phyloP scores from a whole-genome alignment of 2,888 invertebrate species.

The Ptycholaimellus sp. region DNA sequence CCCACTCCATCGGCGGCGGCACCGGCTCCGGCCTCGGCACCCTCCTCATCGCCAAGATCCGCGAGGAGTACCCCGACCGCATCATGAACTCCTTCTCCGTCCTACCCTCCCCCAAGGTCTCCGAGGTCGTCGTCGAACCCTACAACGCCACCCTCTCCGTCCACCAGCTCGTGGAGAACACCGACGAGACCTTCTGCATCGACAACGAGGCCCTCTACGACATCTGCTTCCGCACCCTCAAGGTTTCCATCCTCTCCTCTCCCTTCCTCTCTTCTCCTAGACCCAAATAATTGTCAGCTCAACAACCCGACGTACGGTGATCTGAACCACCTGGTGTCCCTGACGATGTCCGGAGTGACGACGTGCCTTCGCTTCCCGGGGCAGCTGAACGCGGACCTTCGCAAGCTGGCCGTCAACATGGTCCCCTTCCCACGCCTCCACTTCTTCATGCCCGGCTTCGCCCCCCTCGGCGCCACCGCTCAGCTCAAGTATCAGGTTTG shows the following conservation, averaged over 20 bases:
- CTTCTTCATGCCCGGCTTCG: constrained; percentile 44
- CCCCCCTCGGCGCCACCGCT: constrained; percentile 67
- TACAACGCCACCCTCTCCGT: constrained; percentile 34
- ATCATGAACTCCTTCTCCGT: constrained; percentile 92
- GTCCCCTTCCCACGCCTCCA: constrained; percentile 63
- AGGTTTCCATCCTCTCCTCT: constrained; percentile 34
- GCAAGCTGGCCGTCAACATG: constrained; percentile 56
- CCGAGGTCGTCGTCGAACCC: constrained; percentile 14
- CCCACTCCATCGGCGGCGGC: constrained; percentile 56
- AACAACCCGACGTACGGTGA: constrained; percentile 57
- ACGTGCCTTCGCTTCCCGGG: constrained; percentile 27
- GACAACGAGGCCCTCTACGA: constrained; percentile 35
- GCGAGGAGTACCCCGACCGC: constrained; percentile 86
- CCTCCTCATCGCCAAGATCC: constrained; percentile 68
- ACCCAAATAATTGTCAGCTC: no score
- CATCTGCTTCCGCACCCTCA: constrained; percentile 36
- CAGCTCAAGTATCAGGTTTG: no score
- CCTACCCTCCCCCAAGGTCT: constrained; percentile 50
- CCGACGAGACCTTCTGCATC: constrained; percentile 30
- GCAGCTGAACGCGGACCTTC: constrained; percentile 47
- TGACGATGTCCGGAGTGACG: constrained; percentile 29
- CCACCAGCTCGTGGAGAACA: constrained; percentile 29
- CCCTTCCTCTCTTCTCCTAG: constrained; percentile 36
- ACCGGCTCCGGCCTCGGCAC: constrained; percentile 70
- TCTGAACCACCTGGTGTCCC: constrained; percentile 43